Evolutionary conservation across 2,113 vertebrate genomes (phyloP), one percentile per base, ranked within the genome.

Genomic region (Pitta sordida): DNA sequence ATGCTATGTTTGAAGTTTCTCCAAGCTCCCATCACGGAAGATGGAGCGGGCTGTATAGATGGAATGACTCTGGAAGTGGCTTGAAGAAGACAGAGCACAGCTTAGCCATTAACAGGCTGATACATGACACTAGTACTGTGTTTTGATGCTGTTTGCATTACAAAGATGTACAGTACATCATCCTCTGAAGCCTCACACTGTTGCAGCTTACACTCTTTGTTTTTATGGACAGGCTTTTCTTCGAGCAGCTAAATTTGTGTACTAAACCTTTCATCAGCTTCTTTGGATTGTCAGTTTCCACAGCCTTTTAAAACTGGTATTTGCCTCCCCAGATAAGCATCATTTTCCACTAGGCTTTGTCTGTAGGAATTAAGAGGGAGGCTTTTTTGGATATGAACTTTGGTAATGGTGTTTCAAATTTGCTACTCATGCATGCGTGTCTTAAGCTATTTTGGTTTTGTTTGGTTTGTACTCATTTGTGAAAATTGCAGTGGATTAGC

Each of bases 71-170:
- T 7, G 30, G 59, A 69, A 83, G 46, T 65, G 37, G 17, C 11
- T 43, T 56, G 49, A 53, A 48, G 41, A 41, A 46, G 75, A 6
- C 29, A 19, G 24, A 69, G 14, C 27, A 44, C 27, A 49, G 13
- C 37, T 41, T 37, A 8, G 39, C 27, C 1, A 2, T 63, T 41
- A 34, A 23, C 30, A 27, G 75, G 5, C 15, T 36, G 24, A 9
- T 52, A 6, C 2, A 0, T 37, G 39, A 17, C 3, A 7, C 3
- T 36, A 6, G 32, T 34, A 17, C 21, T 68, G 29, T 30, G 4
- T 73, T 80, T 46, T 70, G 34, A 13, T 24, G 13, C 11, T 0
- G 0, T 27, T 17, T 18, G 3, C 32, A 5, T 34, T 58, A 39
- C n/a, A n/a, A n/a, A n/a, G 32, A 6, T 5, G 0, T 16, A 11